phyloP scores from a whole-genome alignment of 2,888 invertebrate genomes.

The Pristionchus entomophagus region DNA sequence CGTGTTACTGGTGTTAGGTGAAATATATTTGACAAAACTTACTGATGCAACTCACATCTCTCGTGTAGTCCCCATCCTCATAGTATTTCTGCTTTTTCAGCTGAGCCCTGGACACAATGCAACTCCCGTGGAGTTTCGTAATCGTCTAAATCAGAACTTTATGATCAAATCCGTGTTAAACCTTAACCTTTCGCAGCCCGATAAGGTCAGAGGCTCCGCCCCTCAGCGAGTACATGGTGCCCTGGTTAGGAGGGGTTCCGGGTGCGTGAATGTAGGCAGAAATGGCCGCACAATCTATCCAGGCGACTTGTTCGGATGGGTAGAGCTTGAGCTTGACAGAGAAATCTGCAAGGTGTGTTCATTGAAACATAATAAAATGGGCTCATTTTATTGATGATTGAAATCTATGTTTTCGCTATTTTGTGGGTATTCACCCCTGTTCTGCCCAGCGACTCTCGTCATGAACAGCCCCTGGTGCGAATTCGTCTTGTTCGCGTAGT shows the following conservation, averaged over 20 bases:
- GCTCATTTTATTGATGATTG: background rate
- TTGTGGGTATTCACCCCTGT: background rate
- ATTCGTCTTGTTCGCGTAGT: too few species aligned
- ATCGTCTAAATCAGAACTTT: background rate
- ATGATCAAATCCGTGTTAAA: background rate
- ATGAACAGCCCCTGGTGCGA: background rate
- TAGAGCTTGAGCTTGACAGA: background rate
- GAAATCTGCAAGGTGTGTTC: background rate
- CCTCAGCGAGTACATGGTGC: background rate
- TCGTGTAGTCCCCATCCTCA: background rate
- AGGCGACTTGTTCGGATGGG: background rate
- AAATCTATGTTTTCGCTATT: too few species aligned
- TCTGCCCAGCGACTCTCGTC: background rate
- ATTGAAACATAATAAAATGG: background rate
- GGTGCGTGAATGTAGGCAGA: slow-evolving; percentile 17
- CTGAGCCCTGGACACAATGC: background rate
- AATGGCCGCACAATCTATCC: slow-evolving; percentile 3
- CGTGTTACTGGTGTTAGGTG: background rate
- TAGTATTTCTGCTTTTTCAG: slow-evolving; percentile 34
- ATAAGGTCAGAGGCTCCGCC: background rate
- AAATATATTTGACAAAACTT: too few species aligned
- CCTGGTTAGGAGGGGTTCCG: background rate
- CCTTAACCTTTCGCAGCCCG: slow-evolving; percentile 10
- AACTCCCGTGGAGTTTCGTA: background rate
- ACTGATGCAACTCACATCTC: background rate